Conservation (phyloP, 23 tunicate species). For the Halocynthia roretzi region DNA sequence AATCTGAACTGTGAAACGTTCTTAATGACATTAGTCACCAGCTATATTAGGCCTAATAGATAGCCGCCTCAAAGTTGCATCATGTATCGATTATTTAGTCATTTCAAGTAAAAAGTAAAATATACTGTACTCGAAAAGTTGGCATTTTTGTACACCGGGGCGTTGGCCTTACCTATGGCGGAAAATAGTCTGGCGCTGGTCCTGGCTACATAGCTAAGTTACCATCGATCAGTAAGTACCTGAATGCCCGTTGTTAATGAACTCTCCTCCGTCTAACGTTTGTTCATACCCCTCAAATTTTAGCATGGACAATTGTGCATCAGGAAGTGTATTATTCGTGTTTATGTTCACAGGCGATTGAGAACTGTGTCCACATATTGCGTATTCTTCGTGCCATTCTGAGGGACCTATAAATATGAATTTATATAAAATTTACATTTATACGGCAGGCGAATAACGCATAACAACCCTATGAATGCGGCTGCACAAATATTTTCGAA, state of each 20-base stretch:
- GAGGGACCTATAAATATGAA: slow-evolving; percentile 15
- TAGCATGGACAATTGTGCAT: slow-evolving; percentile 26
- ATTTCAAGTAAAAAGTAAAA: no score
- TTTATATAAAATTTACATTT: background rate
- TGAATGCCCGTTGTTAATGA: slow-evolving; percentile 74
- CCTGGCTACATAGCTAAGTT: no score
- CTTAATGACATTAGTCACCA: no score
- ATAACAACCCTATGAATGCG: background rate
- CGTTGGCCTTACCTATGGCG: no score
- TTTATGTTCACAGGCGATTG: slow-evolving; percentile 79
- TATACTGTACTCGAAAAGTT: no score
- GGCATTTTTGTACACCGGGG: no score
- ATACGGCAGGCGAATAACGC: background rate
- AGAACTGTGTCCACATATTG: slow-evolving; percentile 38
- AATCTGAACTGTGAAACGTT: no score
- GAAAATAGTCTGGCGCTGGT: no score
- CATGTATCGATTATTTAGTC: no score
- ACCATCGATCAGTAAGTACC: slow-evolving; percentile 11
- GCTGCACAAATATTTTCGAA: background rate
- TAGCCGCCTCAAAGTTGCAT: no score
- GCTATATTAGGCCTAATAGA: no score
- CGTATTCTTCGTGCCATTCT: slow-evolving; percentile 33
- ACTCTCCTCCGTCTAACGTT: slow-evolving; percentile 29
- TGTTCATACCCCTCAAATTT: slow-evolving; percentile 37
- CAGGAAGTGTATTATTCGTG: slow-evolving; percentile 30